phyloP scores from a whole-genome alignment of 2,888 invertebrate genomes.

The Chironomus tentans region DNA sequence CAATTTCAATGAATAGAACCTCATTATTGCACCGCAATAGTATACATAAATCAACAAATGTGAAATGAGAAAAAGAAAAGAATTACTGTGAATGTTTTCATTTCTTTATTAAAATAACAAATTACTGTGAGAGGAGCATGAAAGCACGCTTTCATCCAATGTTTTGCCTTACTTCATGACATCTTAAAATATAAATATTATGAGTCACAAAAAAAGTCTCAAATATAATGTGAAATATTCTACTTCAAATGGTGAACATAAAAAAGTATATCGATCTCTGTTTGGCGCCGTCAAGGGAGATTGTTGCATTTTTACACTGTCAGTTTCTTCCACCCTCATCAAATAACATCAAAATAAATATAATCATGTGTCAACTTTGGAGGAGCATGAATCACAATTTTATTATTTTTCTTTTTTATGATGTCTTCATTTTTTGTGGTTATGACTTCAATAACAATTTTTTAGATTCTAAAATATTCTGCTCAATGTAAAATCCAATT shows the following conservation, averaged over 20 bases:
- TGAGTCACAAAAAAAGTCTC: neutral
- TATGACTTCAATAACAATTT: no score
- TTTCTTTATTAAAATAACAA: neutral
- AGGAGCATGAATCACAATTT: neutral
- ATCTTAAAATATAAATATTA: neutral
- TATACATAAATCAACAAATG: neutral
- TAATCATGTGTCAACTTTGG: neutral
- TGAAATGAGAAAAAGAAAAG: neutral
- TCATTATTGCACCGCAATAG: neutral
- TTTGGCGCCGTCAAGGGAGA: neutral
- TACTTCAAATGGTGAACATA: neutral
- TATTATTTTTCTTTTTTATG: neutral
- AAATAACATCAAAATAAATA: neutral
- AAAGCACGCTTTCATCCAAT: neutral
- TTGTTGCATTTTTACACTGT: neutral
- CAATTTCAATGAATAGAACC: neutral
- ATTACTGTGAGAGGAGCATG: neutral
- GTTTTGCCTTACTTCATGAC: neutral
- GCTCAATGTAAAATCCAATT: no score
- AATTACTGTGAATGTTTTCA: neutral
- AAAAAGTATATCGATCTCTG: neutral
- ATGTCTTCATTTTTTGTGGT: neutral
- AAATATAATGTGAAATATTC: neutral
- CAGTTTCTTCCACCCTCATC: neutral
- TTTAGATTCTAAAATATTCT: no score